A percentile compares a stretch with the other conserved stretches of the same genome.
Conservation (phyloP, 2,113 vertebrate species). For the Phyllopteryx taeniolatus region DNA sequence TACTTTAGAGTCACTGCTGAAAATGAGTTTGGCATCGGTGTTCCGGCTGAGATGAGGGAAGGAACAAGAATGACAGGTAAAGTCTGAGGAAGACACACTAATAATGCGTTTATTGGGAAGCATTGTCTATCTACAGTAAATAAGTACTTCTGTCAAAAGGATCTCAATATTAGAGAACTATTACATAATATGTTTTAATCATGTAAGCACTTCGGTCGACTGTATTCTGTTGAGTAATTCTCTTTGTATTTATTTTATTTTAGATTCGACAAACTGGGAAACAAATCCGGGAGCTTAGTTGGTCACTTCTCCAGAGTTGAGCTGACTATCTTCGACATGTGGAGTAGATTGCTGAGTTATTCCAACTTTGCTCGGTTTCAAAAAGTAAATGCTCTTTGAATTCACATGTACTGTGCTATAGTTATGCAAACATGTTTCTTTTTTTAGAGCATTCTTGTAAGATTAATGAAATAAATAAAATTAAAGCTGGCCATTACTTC, state of each 20-base stretch:
- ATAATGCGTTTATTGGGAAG: not conserved
- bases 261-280: conserved; percentile 60
- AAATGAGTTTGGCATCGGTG: conserved; percentile 90
- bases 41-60: conserved; percentile 86
- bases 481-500: not conserved
- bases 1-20: conserved; percentile 93
- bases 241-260: conserved; percentile 20
- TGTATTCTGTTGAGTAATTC: not conserved
- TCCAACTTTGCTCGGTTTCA: not conserved
- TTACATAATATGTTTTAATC: not conserved
- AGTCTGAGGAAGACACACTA: conserved; percentile 1
- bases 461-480: not conserved
- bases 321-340: not conserved
- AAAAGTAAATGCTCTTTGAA: not conserved
- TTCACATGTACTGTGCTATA: not conserved
- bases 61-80: conserved; percentile 94
- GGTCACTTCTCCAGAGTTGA: not conserved
- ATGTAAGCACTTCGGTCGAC: not conserved
- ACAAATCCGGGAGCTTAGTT: conserved; percentile 53
- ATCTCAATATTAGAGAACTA: not conserved
- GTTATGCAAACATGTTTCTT: not conserved
- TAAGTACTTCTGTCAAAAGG: not conserved
- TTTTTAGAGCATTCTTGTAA: not conserved
- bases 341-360: not conserved
- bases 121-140: not conserved